Base-by-base conservation (phyloP, 2,797 vertebrate species). In the Sphaeramia orbicularis region DNA sequence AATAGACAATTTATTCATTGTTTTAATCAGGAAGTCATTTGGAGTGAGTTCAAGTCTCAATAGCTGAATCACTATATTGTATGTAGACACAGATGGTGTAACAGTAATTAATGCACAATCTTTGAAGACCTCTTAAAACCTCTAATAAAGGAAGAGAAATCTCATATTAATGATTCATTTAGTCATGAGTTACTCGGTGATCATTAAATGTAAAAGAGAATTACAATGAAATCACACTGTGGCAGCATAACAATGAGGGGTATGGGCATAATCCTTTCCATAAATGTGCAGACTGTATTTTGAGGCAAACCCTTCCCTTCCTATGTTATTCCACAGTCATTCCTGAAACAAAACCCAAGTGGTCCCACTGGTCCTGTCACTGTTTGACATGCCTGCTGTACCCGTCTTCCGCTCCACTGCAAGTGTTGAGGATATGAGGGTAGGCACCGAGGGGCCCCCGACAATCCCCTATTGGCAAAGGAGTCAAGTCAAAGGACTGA, bases 311-410 rank as follows among this genome's bases (percentile, higher is more conserved):
- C 58, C 67, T 53, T 63, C 16, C 61, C 32, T 35, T 35, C 32
- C 32, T 52, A 16, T 66, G 71, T 81, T 81, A 81, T 86, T 87
- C 57, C 63, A 78, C 41, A 60, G 77, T 86, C 76, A 86, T 83
- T 72, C 69, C 73, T 75, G 71, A 88, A 86, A 85, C 59, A 75
- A 73, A 89, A 71, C 71, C 69, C 81, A 83, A 88, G 67, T 85
- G 74, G 78, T 91, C 91, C 85, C 83, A 78, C 42, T 11, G 72
- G 86, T 74, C 76, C 85, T 76, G 80, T 91, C 88, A 87, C 78
- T 74, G 53, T 82, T 74, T 92, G 90, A 91, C 89, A 90, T 80
- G 86, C 75, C 86, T 85, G 80, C 85, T 91, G 82, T 87, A 89
- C 83, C 85, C 71, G 74, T 92, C 86, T 91, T 91, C 81, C 69